Percentiles rank a stretch among this genome's conserved stretches.
These are phyloP conservation scores for Dryas iulia DNA, from an alignment of 1,140 invertebrate species.

Conservation along the genomic window DNA sequence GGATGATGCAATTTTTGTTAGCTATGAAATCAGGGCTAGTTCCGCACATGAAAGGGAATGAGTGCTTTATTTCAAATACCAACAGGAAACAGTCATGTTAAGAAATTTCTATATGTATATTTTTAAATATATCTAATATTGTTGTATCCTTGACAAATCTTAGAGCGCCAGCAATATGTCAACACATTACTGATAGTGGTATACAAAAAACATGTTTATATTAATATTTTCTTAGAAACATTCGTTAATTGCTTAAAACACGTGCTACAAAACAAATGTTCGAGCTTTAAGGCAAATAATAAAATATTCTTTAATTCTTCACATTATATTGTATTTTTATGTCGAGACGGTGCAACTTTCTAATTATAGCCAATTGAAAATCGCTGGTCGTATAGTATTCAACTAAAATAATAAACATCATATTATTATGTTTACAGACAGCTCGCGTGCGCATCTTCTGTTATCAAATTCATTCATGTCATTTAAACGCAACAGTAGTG, in stretches of 20 bases:
- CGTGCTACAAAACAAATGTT: not conserved
- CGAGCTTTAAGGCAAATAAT: not conserved
- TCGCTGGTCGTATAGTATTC: slow-evolving; percentile 34
- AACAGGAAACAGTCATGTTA: not conserved
- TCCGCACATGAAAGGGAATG: not conserved
- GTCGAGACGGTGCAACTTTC: not conserved
- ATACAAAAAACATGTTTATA: slow-evolving; percentile 14
- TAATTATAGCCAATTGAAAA: slow-evolving; percentile 20
- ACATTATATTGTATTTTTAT: too few relatives aligned
- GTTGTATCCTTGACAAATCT: not conserved
- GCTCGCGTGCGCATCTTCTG: slow-evolving; percentile 31
- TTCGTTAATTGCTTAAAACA: not conserved
- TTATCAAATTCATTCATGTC: slow-evolving; percentile 41
- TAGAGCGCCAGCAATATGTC: not conserved
- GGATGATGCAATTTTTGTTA: not conserved
- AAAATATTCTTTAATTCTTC: not conserved
- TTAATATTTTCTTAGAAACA: slow-evolving; percentile 9
- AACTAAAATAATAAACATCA: slow-evolving; percentile 38
- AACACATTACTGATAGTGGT: not conserved
- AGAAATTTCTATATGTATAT: not conserved
- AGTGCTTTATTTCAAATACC: not conserved
- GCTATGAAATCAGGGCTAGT: not conserved
- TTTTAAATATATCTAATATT: not conserved
- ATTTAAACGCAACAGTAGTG: slow-evolving; percentile 33
- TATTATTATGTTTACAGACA: slow-evolving; percentile 32